Evolutionary conservation across 1,140 invertebrate genomes (phyloP), one percentile per base, ranked within the genome.

Genomic region (Sycobia sp.): DNA sequence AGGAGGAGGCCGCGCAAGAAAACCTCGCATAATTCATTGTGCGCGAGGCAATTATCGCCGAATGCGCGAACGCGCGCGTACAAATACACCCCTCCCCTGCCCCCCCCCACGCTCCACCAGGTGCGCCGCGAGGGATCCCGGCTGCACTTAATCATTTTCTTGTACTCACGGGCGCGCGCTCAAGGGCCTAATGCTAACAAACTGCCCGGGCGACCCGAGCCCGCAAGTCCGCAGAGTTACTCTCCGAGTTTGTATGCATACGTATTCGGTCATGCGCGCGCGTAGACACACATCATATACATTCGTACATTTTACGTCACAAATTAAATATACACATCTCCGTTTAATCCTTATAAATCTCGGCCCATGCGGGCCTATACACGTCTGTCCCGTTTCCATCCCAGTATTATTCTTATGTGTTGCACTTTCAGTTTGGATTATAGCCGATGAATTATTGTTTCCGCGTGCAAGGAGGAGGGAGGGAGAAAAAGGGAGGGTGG

Each of bases 131-230:
- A n/a, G n/a, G n/a, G n/a, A n/a, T n/a, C n/a, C n/a, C n/a, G n/a
- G n/a, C n/a, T 14, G 34, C 55, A 32, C 55, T 57, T 27, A 36
- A 57, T 57, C 55, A 47, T 57, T 44, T 57, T 57, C 43, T 46
- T 46, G n/a, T n/a, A n/a, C n/a, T n/a, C n/a, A 46, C 5, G 23
- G 29, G 18, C 25, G 1, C 36, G 51, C 14, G 11, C n/a, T n/a
- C n/a, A n/a, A n/a, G n/a, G 38, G 13, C 32, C 51, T 41, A 41
- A 55, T 55, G 23, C 51, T 25, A 55, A 55, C 38, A 55, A 29
- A 55, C 51, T 41, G 38, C n/a, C 14, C 18, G 9, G 7, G 8
- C 18, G 13, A n/a, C 36, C n/a, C 10, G 4, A 10, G 41, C 43
- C 23, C 38, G 51, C 51, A 43, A 55, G n/a, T 23, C 29, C 22